These are phyloP conservation scores for Chromis chromis DNA, from an alignment of 2,797 vertebrate genomes.

Conservation along the genomic window DNA sequence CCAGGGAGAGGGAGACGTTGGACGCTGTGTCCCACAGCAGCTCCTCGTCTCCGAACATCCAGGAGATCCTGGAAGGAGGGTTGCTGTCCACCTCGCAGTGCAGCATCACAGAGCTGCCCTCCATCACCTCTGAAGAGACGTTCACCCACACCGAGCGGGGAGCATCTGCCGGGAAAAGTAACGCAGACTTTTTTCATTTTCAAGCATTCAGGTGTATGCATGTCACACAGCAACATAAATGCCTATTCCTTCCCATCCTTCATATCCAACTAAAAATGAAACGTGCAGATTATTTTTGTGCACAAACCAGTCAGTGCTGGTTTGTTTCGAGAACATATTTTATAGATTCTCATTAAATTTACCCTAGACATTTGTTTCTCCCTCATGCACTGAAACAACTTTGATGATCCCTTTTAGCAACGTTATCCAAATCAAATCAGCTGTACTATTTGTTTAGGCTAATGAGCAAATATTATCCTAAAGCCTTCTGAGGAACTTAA, in stretches of 20 bases:
- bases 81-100: conserved; percentile 92
- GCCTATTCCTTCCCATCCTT: no score
- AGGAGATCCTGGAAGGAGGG: conserved; percentile 87
- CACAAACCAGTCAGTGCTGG: neutral
- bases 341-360: neutral
- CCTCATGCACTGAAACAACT: neutral
- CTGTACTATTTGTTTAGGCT: no score
- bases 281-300: neutral
- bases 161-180: conserved; percentile 75
- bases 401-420: neutral
- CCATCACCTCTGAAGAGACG: conserved; percentile 89
- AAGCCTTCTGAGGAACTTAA: neutral
- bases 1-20: conserved; percentile 85
- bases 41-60: conserved; percentile 87
- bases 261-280: neutral
- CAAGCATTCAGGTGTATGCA: neutral
- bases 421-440: neutral
- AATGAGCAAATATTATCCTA: no score
- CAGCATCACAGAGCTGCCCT: conserved; percentile 88
- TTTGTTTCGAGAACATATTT: neutral
- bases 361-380: neutral
- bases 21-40: conserved; percentile 85
- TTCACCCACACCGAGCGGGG: conserved; percentile 91
- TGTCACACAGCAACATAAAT: neutral
- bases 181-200: neutral